Evolutionary conservation across 2,888 invertebrate genomes (phyloP).

Genomic region (Matsumyia berberina): DNA sequence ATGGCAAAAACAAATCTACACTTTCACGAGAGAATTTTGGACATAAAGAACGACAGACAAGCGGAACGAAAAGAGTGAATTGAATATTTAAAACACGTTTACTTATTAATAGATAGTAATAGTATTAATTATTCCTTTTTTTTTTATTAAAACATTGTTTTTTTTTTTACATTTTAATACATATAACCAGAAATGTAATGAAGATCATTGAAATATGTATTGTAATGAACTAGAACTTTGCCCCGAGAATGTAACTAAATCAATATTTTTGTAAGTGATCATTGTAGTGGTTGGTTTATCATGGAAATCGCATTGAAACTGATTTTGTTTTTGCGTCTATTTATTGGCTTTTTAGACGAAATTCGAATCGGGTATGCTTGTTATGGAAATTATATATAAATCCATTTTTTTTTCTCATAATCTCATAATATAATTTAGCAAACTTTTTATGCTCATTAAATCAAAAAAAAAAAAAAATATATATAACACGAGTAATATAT

Average conservation of each 20-base stretch:
- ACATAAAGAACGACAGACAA: constrained; percentile 80
- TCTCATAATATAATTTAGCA: constrained; percentile 41
- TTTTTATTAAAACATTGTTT: constrained; percentile 18
- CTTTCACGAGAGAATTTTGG: constrained; percentile 77
- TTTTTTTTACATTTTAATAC: constrained; percentile 19
- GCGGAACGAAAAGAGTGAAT: constrained; percentile 77
- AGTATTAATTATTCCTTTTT: constrained; percentile 52
- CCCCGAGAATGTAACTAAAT: constrained; percentile 23
- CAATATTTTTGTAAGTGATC: constrained; percentile 26
- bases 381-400: constrained; percentile 40
- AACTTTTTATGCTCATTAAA: constrained; percentile 24
- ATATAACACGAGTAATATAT: constrained; percentile 41
- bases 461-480: constrained; percentile 32
- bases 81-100: constrained; percentile 37
- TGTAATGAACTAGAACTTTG: constrained; percentile 27
- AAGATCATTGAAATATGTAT: constrained; percentile 1
- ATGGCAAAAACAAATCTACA: constrained; percentile 67
- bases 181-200: constrained; percentile 10
- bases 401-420: constrained; percentile 33
- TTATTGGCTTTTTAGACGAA: constrained; percentile 47
- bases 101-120: constrained; percentile 56
- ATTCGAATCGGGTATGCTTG: constrained; percentile 41
- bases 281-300: constrained; percentile 35
- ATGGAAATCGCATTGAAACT: constrained; percentile 12
- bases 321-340: constrained; percentile 25